Base-by-base conservation (phyloP, 2,797 vertebrate genomes). In the Spinus olivaceus region DNA sequence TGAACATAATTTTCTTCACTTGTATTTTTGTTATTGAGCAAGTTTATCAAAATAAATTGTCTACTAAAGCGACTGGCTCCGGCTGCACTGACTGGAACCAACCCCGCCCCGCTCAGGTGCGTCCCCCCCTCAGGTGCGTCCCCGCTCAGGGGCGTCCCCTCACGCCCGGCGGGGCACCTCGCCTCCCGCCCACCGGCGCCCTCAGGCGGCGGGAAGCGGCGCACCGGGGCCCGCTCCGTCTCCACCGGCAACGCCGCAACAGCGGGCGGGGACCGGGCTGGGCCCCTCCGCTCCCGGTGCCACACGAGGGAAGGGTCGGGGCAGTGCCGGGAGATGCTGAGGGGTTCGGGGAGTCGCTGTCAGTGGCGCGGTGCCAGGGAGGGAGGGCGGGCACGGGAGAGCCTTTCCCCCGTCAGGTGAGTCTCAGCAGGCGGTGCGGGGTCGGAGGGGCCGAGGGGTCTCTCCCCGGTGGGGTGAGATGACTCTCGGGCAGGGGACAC, bases 11-110 rank as follows among this genome's bases (percentile, higher is more conserved):
- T 98, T 98, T 98, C 97, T 97, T 98, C 97, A 98, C 97, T 97
- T 98, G 98, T 98, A 98, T 98, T 98, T 98, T 98, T 98, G 98
- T 98, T 98, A 98, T 98, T 96, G 97, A 98, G 97, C 97, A 97
- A 98, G 98, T 98, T 98, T 98, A 98, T 97, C 96, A 97, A 97
- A 98, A 98, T 98, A 98, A 98, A 98, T 98, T 98, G 96, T 98
- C 97, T 98, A 97, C 94, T 96, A 98, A 98, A 98, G 90, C 71
- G 84, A 96, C 86, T 92, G 85, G 61, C 92, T 72, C 59, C 0
- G 20, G 17, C 60, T 95, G 69, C 32, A 6, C 37, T 77, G 64
- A 72, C 27, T 88, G 46, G 14, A 50, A 49, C 20, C 1, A 7
- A 16, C 28, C 16, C 32, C 2, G 5, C 15, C 25, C 12, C 37